Conservation (phyloP, 2,888 invertebrate genomes). For the Ormyrus rosae region DNA sequence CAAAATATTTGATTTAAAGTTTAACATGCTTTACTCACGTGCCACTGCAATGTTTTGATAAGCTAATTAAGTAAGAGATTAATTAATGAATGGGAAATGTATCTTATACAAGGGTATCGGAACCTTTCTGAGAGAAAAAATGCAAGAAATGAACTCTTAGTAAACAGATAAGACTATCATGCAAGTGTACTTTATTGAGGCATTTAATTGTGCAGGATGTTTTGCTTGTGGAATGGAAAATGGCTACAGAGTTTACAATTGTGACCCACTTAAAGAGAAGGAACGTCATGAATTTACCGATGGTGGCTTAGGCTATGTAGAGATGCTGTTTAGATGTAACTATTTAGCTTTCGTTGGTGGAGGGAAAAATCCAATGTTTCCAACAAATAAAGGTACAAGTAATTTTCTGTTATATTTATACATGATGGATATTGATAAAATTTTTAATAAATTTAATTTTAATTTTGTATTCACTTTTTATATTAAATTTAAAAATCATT, state of each 20-base stretch:
- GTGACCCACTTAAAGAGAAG: conserved; percentile 97
- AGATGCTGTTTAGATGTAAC: conserved; percentile 98
- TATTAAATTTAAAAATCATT: background rate
- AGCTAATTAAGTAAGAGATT: conserved; percentile 49
- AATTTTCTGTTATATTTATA: conserved; percentile 10
- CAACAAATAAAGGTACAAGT: conserved; percentile 87
- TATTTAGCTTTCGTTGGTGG: conserved; percentile 97
- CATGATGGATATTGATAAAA: background rate
- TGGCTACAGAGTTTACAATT: conserved; percentile 97
- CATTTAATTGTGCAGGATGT: conserved; percentile 84
- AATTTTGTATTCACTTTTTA: conserved; percentile 4
- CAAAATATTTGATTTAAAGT: conserved; percentile 16
- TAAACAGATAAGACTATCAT: conserved; percentile 63
- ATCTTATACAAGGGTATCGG: conserved; percentile 33
- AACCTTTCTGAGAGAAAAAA: conserved; percentile 36
- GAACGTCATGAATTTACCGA: conserved; percentile 95
- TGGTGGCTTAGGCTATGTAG: conserved; percentile 95
- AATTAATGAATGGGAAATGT: conserved; percentile 42
- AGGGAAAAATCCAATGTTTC: conserved; percentile 93
- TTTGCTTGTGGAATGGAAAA: conserved; percentile 98
- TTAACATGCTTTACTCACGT: conserved; percentile 22
- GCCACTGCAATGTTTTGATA: conserved; percentile 45
- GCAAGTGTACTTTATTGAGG: conserved; percentile 57
- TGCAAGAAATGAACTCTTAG: conserved; percentile 34
- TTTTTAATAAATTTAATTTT: conserved; percentile 12